Conservation (phyloP, 2,797 vertebrate species). For the Sardinella longiceps region DNA sequence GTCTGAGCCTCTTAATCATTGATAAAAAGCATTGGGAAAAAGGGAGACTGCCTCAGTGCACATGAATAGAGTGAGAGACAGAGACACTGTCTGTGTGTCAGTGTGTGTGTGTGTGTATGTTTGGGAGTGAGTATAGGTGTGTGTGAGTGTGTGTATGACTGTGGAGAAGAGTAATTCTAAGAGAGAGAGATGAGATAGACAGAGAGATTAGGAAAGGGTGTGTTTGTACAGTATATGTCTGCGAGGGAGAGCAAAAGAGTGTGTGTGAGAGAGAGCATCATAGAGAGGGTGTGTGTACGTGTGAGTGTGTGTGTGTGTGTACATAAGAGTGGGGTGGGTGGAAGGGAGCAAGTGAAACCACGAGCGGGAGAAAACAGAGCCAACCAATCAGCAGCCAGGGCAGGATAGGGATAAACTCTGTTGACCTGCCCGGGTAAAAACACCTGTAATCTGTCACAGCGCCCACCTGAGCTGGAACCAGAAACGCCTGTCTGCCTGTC, state of each 20-base stretch:
- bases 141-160: neutral
- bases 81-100: neutral
- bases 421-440: conserved; percentile 37
- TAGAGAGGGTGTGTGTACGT: too few relatives aligned
- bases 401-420: conserved; percentile 46
- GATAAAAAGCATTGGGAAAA: conserved; percentile 56
- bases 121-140: neutral
- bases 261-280: too few relatives aligned
- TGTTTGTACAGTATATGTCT: neutral
- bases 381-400: conserved; percentile 32
- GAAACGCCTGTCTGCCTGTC: neutral
- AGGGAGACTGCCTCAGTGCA: conserved; percentile 5
- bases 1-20: conserved; percentile 70
- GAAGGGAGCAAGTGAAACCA: neutral
- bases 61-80: neutral
- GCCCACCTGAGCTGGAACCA: neutral
- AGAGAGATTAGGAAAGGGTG: neutral
- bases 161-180: neutral
- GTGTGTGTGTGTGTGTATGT: conserved; percentile 6
- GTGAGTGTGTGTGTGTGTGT: too few relatives aligned
- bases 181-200: neutral
- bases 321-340: conserved; percentile 21
- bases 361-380: conserved; percentile 39
- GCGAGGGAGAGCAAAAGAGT: too few relatives aligned
- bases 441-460: neutral